Percentiles rank a stretch among this genome's conserved stretches.
phyloP scores from a whole-genome alignment of 2,797 vertebrate genomes.

The Limosa lapponica region DNA sequence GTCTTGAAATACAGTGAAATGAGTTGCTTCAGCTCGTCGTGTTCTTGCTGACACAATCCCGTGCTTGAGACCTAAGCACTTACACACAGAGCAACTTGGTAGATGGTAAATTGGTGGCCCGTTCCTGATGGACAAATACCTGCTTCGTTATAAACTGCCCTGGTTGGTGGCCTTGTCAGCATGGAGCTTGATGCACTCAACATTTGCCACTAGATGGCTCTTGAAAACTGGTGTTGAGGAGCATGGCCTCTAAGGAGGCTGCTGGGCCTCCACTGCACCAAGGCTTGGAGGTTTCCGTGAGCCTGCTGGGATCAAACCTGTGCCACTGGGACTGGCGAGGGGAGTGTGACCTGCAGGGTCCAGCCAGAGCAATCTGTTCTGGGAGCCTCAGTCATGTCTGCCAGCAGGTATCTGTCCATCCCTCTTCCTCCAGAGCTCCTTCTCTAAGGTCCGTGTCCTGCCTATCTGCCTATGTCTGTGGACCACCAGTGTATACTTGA shows the following conservation, averaged over 20 bases:
- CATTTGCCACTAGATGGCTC: slow-evolving; percentile 10
- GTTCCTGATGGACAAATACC: background rate
- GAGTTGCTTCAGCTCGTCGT: background rate
- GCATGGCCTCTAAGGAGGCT: background rate
- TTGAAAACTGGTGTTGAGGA: background rate
- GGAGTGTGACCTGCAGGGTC: background rate
- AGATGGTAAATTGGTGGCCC: background rate
- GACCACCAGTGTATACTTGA: background rate
- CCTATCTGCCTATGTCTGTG: background rate
- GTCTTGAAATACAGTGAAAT: background rate
- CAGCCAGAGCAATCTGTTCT: background rate
- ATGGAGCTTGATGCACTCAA: background rate
- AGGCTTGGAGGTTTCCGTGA: background rate
- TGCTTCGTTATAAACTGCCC: background rate
- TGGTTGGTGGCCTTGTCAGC: background rate
- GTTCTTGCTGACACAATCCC: background rate
- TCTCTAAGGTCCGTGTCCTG: no score
- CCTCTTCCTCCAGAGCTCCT: background rate
- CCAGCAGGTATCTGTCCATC: background rate
- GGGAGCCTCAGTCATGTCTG: background rate
- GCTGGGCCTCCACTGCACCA: background rate
- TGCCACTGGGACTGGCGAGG: background rate
- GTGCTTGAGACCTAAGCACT: background rate
- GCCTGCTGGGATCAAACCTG: background rate
- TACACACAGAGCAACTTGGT: background rate